Evolutionary conservation across 2,888 invertebrate genomes (phyloP).

Genomic region (Petrolisthes manimaculis): DNA sequence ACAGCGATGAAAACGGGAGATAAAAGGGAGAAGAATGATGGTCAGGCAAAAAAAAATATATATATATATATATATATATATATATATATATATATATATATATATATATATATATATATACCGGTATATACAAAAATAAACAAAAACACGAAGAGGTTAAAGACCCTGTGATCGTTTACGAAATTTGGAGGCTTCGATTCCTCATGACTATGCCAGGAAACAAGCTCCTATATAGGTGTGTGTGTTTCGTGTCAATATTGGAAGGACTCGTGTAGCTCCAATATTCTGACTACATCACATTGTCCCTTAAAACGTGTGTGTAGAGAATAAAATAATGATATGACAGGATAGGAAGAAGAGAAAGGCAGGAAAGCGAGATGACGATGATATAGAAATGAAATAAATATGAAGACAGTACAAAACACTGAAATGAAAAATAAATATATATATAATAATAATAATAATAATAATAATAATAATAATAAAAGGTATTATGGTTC

Average conservation of each 20-base stretch:
- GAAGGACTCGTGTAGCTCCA: too few relatives aligned
- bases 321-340: not conserved
- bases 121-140: not conserved
- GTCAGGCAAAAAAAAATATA: not conserved
- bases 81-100: not conserved
- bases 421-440: too few relatives aligned
- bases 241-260: too few relatives aligned
- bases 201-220: too few relatives aligned
- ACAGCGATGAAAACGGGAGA: too few relatives aligned
- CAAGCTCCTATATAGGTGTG: too few relatives aligned
- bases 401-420: too few relatives aligned
- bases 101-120: not conserved
- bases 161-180: not conserved
- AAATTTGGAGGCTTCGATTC: not conserved
- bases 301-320: too few relatives aligned
- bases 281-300: too few relatives aligned
- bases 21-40: not conserved
- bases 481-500: too few relatives aligned
- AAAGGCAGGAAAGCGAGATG: not conserved
- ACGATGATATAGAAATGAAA: not conserved
- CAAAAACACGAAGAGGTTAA: not conserved
- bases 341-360: not conserved
- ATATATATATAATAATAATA: too few relatives aligned
- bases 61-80: not conserved
- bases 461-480: too few relatives aligned